Base-by-base conservation (phyloP, 2,888 invertebrate genomes). In the Meghimatium bilineatum region DNA sequence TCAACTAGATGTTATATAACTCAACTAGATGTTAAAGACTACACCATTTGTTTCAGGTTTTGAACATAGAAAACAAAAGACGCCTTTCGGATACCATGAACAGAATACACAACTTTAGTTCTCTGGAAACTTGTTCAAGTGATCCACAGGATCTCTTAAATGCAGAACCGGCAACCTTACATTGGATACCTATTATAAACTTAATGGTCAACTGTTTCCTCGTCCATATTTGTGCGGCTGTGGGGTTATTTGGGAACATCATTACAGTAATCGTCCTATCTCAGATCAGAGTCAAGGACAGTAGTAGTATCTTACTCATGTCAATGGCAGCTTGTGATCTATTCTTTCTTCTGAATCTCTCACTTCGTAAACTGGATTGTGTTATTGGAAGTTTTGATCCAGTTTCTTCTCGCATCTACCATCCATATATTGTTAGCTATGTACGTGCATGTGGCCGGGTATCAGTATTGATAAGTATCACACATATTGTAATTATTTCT, bases 281-380 rank as follows among this genome's bases (percentile, higher is more conserved):
- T 10, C 52, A 60, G 5, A 36, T 17, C 23, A 20, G 36, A 23
- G 34, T 34, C 34, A 52, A 34, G 12, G 76, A 76, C 34, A 76
- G 23, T 1, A 76, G 56, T 34, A 76, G n/a, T 26, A 76, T 76
- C 26, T 26, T 76, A 12, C 20, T 76, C 34, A 29, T 76, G 1
- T 76, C 76, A 17, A 5, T 76, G 56, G 76, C 76, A 1, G 56
- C 60, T 20, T 76, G 76, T 60, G 76, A 76, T 76, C 56, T 76
- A 12, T 76, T 76, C 26, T 76, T 23, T 23, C 56, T 76, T 34
- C 23, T 60, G 10, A 26, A 23, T 34, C 34, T 76, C 1, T 56
- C 76, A 8, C 2, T 34, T 12, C 52, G 56, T 34, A 76, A 60
- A 34, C 34, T 76, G 23, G 52, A 52, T 26, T 76, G 76, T 23